Evolutionary conservation across 1,140 invertebrate species (phyloP), one percentile per base, ranked within the genome.

Genomic region (Polyergus mexicanus): DNA sequence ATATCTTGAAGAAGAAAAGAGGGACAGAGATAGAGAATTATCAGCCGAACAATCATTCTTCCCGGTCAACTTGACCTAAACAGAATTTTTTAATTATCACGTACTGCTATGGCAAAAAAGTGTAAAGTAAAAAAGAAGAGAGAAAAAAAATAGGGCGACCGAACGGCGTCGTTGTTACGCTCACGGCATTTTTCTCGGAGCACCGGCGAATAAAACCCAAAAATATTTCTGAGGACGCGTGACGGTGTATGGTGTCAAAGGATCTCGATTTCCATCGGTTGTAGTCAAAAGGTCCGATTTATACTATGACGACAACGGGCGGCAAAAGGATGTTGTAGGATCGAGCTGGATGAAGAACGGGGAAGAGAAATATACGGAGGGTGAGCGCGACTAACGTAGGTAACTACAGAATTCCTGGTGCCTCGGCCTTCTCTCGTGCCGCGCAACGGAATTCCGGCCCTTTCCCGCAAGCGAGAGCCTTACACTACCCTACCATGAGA

Each of bases 331-430:
- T 7, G 41, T 47, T 19, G 47, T n/a, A 5, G 41, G n/a, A 44
- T 16, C 35, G 47, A 35, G 69, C 41, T 51, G 54, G 13, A 13
- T 22, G n/a, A 38, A 22, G 47, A 41, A 71, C 35, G 77, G 22
- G 51, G 35, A 22, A 32, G 78, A 35, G 51, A 81, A 72, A 77
- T 51, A 56, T 51, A 51, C 16, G 54, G 25, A 28, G 66, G 63
- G 6, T n/a, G 25, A 25, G n/a, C n/a, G 44, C 44, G 63, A 51
- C 56, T 69, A 77, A 77, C 89, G 47, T 69, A 68, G 63, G 87
- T 84, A 90, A 88, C 89, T 86, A 68, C 60, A 84, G 72, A 91
- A 91, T 91, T 91, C 77, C 87, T 91, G 65, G 58, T 72, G 25
- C 63, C 87, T 32, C 25, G 74, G 56, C 65, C 32, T 32, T 32